These are phyloP conservation scores for Clarias pachynema DNA, from an alignment of 2,797 vertebrate genomes.

Conservation along the genomic window DNA sequence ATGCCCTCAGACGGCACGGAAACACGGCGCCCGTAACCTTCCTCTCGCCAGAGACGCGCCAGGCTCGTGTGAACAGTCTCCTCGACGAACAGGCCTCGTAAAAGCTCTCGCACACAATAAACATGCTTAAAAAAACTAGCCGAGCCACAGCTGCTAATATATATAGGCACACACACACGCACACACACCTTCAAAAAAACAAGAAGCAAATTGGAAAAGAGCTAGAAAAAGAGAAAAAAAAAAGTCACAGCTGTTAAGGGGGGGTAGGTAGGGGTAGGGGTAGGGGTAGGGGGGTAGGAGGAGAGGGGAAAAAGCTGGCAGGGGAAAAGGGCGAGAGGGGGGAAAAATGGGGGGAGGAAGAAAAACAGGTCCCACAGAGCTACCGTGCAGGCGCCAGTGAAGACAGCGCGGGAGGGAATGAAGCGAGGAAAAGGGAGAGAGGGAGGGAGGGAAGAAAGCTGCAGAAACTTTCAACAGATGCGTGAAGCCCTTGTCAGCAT, in stretches of 20 bases:
- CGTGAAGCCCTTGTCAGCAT: conserved; percentile 83
- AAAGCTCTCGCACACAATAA: conserved; percentile 62
- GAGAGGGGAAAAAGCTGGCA: conserved; percentile 49
- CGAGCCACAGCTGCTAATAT: conserved; percentile 70
- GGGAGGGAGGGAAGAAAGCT: conserved; percentile 64
- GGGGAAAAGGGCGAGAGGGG: conserved; percentile 62
- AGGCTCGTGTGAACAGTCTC: conserved; percentile 6
- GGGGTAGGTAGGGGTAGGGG: conserved; percentile 49
- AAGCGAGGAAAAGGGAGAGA: conserved; percentile 45
- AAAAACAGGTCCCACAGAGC: conserved; percentile 82
- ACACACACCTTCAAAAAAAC: conserved; percentile 68
- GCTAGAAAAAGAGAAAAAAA: conserved; percentile 25
- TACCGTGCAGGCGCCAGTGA: conserved; percentile 82
- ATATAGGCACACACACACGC: not conserved
- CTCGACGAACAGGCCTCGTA: conserved; percentile 35
- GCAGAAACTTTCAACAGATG: conserved; percentile 88
- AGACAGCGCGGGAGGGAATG: conserved; percentile 73
- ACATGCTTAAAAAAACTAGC: conserved; percentile 67
- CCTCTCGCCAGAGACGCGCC: not conserved
- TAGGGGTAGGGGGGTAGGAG: conserved; percentile 7
- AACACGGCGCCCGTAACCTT: not conserved
- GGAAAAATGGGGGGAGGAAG: conserved; percentile 57
- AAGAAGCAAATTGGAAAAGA: conserved; percentile 64
- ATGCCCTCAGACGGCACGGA: conserved; percentile 6
- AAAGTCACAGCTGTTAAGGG: conserved; percentile 63